Evolutionary conservation across 2,888 invertebrate genomes (phyloP).

Genomic region (Ophion costatus): DNA sequence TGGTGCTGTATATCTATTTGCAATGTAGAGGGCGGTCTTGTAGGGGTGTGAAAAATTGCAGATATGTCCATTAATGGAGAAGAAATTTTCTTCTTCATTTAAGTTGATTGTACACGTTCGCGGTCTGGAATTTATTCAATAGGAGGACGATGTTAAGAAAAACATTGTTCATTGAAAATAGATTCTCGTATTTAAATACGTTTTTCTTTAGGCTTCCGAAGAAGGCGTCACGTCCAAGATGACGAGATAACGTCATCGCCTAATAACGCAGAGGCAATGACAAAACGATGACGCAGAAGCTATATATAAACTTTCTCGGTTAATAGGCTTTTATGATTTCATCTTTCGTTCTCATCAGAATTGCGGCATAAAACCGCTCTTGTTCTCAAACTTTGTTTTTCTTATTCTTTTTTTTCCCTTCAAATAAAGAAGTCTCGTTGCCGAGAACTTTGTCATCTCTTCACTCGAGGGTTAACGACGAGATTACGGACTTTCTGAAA

Average conservation of each 20-base stretch:
- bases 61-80: too few species aligned
- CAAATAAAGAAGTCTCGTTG: neutral
- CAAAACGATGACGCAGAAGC: neutral
- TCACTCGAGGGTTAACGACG: slow-evolving; percentile 19
- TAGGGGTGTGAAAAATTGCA: too few species aligned
- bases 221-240: neutral
- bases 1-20: too few species aligned
- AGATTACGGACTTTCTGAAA: slow-evolving; percentile 25
- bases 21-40: too few species aligned
- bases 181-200: too few species aligned
- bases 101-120: too few species aligned
- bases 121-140: too few species aligned
- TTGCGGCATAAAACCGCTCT: neutral
- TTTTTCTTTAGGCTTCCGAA: neutral
- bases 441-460: slow-evolving; percentile 15
- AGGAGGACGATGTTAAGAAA: too few species aligned
- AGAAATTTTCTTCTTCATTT: too few species aligned
- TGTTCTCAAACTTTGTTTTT: slow-evolving; percentile 15
- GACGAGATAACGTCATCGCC: neutral
- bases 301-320: slow-evolving; percentile 2
- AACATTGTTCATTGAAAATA: too few species aligned
- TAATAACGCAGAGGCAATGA: neutral
- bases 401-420: neutral
- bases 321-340: slow-evolving; percentile 35
- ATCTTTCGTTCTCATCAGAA: slow-evolving; percentile 34